phyloP scores from a whole-genome alignment of 2,113 vertebrate genomes.

The Dolichotis patagonum region DNA sequence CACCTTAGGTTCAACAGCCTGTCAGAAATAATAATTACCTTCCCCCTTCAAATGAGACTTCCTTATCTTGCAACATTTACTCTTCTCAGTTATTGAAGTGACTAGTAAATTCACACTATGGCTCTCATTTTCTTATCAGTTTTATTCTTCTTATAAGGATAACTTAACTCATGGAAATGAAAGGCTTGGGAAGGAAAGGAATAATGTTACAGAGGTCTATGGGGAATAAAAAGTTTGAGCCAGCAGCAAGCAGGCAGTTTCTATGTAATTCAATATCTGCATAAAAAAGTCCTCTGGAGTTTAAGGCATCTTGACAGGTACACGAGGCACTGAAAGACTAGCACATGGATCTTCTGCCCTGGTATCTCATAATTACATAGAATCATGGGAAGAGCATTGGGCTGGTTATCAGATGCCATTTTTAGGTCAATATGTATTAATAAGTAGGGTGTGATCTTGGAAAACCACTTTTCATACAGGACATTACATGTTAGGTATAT shows the following conservation, averaged over 20 bases:
- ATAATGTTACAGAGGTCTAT: neutral
- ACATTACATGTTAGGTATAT: neutral
- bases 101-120: slow-evolving; percentile 7
- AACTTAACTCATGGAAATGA: neutral
- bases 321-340: neutral
- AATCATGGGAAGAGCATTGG: neutral
- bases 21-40: neutral
- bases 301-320: neutral
- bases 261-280: neutral
- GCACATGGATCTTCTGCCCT: neutral
- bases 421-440: neutral
- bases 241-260: neutral
- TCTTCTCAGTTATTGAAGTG: slow-evolving; percentile 35
- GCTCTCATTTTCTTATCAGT: neutral
- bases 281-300: neutral
- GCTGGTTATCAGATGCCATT: neutral
- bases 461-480: neutral
- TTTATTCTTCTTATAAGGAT: neutral
- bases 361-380: neutral
- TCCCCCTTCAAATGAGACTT: neutral
- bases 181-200: neutral
- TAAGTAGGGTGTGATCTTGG: neutral
- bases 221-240: neutral
- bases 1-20: neutral
- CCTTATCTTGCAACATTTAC: neutral